Percentiles rank a stretch among this genome's conserved stretches.
Conservation (phyloP, 2,888 invertebrate genomes). For the Platynereis dumerilii region DNA sequence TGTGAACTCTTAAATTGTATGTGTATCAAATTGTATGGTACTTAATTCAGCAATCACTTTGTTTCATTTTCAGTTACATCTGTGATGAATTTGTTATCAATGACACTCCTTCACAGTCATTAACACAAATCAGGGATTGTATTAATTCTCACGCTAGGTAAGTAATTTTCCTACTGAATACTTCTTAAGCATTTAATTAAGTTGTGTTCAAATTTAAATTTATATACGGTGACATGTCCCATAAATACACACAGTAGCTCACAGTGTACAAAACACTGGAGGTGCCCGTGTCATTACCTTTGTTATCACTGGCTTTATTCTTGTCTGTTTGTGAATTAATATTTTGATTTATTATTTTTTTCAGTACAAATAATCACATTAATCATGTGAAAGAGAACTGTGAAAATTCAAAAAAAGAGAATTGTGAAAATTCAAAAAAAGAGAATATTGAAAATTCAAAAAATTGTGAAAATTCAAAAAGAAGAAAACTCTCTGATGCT, state of each 20-base stretch:
- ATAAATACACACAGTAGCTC: too few relatives aligned
- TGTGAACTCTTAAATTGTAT: too few relatives aligned
- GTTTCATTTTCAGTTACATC: conserved; percentile 75
- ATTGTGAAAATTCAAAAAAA: conserved; percentile 50
- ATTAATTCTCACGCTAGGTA: conserved; percentile 52
- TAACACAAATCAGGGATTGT: conserved; percentile 56
- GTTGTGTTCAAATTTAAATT: too few relatives aligned
- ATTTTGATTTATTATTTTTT: conserved; percentile 29
- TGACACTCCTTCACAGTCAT: conserved; percentile 68
- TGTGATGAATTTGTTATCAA: conserved; percentile 83
- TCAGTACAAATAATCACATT: conserved; percentile 44
- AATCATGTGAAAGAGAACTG: conserved; percentile 18
- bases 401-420: conserved; percentile 11
- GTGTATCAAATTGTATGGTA: too few relatives aligned
- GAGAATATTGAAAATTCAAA: too few relatives aligned
- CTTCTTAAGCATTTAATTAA: too few relatives aligned
- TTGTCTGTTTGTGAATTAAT: too few relatives aligned
- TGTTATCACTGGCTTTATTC: too few relatives aligned
- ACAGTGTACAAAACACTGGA: too few relatives aligned
- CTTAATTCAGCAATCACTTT: too few relatives aligned
- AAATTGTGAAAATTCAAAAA: conserved; percentile 10
- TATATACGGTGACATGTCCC: too few relatives aligned
- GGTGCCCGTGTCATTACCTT: too few relatives aligned
- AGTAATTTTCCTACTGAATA: conserved; percentile 29
- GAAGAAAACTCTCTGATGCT: conserved; percentile 37